Base-by-base conservation (phyloP, 64 coral and sea anemone species). In the Porites australiensis region DNA sequence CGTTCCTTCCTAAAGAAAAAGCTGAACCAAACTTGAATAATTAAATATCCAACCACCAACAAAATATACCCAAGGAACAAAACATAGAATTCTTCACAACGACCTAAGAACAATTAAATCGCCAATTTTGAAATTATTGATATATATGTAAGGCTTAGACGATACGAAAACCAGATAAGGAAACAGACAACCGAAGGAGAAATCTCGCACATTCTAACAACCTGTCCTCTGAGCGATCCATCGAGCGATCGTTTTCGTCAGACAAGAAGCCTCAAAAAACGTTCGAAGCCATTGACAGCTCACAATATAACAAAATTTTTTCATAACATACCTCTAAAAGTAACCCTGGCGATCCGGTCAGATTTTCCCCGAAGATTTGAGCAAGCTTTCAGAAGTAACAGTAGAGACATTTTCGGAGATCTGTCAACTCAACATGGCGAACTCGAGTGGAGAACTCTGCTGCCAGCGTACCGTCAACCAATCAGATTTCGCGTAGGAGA, bases 321-420 rank as follows among this genome's bases (percentile, higher is more conserved):
- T 8, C 11, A 58, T 69, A 43, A 79, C 92, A 79, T 94, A 99
- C 98, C 98, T 94, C 98, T 87, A 94, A 99, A 99, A 54, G 98
- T 99, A 11, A 99, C 94, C 58, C 98, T 90, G 79, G 98, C 98
- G 75, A 99, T 89, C 67, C 98, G 88, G 92, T 99, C 98, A 50
- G 93, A 92, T 45, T 93, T 99, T 64, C 98, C 98, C 80, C 94
- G 91, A 51, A 99, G 86, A 90, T 99, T 93, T 45, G 88, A 90
- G 82, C 98, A 99, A 79, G 94, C 96, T 96, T 96, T 96, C 22
- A 99, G 88, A 67, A 99, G 89, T 91, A 99, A 64, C 83, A 95
- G 79, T 54, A 99, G 77, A 63, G 98, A 95, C 98, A 99, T 99
- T 91, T 96, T 94, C 75, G 78, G 70, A 88, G 71, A 68, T 94